A percentile compares a stretch with the other conserved stretches of the same genome.
phyloP scores from a whole-genome alignment of 2,113 vertebrate species.

The Rutilus rutilus region DNA sequence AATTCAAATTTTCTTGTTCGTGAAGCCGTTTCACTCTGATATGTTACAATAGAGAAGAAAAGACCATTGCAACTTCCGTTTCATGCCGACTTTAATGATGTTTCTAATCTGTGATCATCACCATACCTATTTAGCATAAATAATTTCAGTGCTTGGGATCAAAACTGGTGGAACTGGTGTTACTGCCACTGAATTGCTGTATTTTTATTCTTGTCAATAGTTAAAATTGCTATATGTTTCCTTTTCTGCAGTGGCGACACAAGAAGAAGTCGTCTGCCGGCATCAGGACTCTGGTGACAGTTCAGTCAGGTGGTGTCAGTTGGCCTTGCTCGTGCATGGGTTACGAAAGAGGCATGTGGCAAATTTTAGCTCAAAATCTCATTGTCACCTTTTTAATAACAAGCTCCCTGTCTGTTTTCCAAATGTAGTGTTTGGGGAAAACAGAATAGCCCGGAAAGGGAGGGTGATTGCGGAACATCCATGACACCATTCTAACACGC shows the following conservation, averaged over 20 bases:
- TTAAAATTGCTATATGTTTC: neutral
- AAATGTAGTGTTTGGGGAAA: slow-evolving; percentile 65
- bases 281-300: slow-evolving; percentile 43
- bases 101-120: neutral
- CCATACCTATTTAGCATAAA: neutral
- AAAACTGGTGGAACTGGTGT: too few species aligned
- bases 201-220: neutral
- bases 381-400: slow-evolving; percentile 85
- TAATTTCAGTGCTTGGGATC: neutral
- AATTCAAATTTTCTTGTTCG: too few species aligned
- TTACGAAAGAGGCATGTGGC: slow-evolving; percentile 63
- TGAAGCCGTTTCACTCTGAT: too few species aligned
- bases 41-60: too few species aligned
- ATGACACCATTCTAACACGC: slow-evolving; percentile 24
- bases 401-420: slow-evolving; percentile 70
- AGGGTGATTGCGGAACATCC: slow-evolving; percentile 27
- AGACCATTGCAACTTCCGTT: too few species aligned
- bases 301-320: slow-evolving; percentile 67
- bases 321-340: slow-evolving; percentile 56
- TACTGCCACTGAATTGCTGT: neutral
- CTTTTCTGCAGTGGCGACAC: neutral
- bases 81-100: neutral
- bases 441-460: slow-evolving; percentile 48
- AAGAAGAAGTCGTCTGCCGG: neutral
- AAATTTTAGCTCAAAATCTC: slow-evolving; percentile 76